Conservation (phyloP, 2,797 vertebrate species). For the Xyrichtys novacula region DNA sequence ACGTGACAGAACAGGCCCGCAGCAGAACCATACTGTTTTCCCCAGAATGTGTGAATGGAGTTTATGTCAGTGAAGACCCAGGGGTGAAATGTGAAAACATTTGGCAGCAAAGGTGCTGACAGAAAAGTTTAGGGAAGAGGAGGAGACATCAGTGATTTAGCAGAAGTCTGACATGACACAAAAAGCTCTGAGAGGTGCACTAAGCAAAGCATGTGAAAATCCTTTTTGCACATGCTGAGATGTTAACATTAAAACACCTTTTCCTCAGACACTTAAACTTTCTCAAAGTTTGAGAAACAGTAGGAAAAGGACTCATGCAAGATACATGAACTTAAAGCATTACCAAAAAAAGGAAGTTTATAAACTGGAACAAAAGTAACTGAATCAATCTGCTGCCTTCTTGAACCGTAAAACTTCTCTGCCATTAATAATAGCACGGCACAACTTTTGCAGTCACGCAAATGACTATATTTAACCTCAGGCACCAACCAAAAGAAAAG, state of each 20-base stretch:
- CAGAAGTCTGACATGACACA: constrained; percentile 16
- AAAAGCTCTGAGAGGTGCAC: constrained; percentile 18
- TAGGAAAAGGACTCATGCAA: constrained; percentile 3
- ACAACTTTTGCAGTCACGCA: too few species aligned
- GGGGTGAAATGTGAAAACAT: constrained; percentile 65
- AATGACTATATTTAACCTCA: too few species aligned
- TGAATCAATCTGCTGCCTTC: background rate
- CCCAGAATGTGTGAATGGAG: constrained; percentile 61
- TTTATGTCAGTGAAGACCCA: constrained; percentile 51
- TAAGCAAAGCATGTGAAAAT: constrained; percentile 46
- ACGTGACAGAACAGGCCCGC: constrained; percentile 1
- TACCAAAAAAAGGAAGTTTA: background rate
- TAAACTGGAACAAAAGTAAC: background rate
- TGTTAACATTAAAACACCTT: constrained; percentile 29
- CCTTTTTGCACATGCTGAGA: constrained; percentile 62
- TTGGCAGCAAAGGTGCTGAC: constrained; percentile 59
- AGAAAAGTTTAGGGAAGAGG: constrained; percentile 50
- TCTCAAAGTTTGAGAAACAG: constrained; percentile 23
- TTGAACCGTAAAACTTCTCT: too few species aligned
- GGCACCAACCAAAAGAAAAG: too few species aligned
- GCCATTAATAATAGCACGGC: background rate
- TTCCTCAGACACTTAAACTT: constrained; percentile 23
- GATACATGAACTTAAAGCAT: background rate
- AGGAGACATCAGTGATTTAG: constrained; percentile 31
- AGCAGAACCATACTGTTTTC: background rate